Evolutionary conservation across 2,797 vertebrate genomes (phyloP).

Genomic region (Rhinatrema bivittatum): DNA sequence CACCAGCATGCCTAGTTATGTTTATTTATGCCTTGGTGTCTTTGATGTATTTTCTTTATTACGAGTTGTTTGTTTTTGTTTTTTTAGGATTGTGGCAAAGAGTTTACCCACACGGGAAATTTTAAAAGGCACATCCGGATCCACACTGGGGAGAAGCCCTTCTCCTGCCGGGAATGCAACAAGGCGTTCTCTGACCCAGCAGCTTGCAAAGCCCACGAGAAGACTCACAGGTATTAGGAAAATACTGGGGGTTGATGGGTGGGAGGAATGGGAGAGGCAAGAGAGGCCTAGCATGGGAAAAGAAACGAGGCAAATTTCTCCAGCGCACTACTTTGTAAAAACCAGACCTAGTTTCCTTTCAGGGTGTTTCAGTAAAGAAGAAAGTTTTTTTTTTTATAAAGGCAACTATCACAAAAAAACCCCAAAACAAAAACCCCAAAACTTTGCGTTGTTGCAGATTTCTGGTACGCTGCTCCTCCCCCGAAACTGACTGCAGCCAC

Average conservation of each 20-base stretch:
- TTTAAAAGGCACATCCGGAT: slow-evolving; percentile 96
- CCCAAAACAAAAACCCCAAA: no score
- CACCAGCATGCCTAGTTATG: no score
- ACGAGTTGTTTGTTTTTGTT: background rate
- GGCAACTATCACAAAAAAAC: no score
- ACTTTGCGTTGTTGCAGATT: no score
- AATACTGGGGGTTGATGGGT: no score
- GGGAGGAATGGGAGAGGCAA: rapidly evolving
- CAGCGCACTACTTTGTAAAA: background rate
- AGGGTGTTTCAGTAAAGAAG: no score
- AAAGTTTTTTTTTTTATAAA: no score
- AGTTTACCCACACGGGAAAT: slow-evolving; percentile 95
- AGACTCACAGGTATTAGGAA: slow-evolving; percentile 95
- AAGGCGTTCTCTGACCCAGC: slow-evolving; percentile 95
- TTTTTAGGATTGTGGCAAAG: slow-evolving; percentile 87
- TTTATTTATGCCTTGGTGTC: no score
- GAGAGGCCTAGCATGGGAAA: background rate
- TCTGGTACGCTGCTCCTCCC: no score
- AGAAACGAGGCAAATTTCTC: background rate
- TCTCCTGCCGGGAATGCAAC: slow-evolving; percentile 86
- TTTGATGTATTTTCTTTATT: no score
- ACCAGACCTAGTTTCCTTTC: no score
- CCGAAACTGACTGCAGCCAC: no score
- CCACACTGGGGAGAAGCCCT: slow-evolving; percentile 95
- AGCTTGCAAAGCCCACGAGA: slow-evolving; percentile 94